Conservation (phyloP, 2,888 invertebrate species). For the Dusona sp. region DNA sequence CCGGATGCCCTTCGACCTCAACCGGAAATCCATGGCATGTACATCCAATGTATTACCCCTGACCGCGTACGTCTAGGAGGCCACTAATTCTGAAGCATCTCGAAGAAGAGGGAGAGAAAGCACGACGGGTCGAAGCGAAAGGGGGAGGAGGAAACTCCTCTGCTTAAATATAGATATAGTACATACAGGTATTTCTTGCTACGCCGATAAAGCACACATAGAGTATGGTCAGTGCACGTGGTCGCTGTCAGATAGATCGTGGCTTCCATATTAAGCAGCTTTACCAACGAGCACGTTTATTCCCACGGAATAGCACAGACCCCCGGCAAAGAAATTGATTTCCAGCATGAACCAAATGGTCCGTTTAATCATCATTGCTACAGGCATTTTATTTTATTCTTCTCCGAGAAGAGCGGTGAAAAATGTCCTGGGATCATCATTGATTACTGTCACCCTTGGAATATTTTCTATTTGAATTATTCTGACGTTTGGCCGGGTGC, state of each 20-base stretch:
- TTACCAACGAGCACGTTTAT: constrained; percentile 31
- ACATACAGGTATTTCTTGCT: constrained; percentile 14
- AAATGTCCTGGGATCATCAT: neutral
- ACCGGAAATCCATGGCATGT: constrained; percentile 77
- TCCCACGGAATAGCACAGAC: constrained; percentile 35
- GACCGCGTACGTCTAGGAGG: constrained; percentile 58
- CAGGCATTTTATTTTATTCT: neutral
- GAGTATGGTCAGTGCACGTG: constrained; percentile 68
- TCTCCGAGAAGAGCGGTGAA: neutral
- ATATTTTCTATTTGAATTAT: neutral
- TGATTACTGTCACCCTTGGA: neutral
- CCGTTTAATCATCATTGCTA: neutral
- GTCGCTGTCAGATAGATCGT: constrained; percentile 68
- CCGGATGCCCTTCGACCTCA: constrained; percentile 55
- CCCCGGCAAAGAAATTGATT: constrained; percentile 50
- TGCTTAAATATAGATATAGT: constrained; percentile 6
- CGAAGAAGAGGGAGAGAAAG: neutral
- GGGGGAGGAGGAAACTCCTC: neutral
- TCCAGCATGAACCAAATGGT: constrained; percentile 11
- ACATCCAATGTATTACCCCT: constrained; percentile 75
- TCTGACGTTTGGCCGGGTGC: neutral
- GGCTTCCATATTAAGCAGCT: constrained; percentile 77
- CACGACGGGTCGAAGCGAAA: neutral
- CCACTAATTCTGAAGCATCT: constrained; percentile 67
- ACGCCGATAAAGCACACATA: constrained; percentile 69